Conservation (phyloP, 2,888 invertebrate species). For the Buathra laborator region DNA sequence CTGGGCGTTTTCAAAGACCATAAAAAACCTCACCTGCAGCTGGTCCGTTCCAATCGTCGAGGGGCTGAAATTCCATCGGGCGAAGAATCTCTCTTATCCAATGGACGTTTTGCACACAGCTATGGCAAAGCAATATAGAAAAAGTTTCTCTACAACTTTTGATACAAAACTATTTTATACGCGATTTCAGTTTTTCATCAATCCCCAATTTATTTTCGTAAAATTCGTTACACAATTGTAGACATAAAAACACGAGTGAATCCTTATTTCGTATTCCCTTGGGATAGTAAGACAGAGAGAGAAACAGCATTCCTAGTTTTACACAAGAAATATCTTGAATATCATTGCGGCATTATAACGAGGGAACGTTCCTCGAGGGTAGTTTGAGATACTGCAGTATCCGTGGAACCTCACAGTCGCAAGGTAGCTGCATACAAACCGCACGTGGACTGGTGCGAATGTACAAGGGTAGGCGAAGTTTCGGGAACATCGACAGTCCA, state of each 20-base stretch:
- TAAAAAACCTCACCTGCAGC: constrained; percentile 68
- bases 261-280: constrained; percentile 16
- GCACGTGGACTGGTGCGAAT: constrained; percentile 26
- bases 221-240: background rate
- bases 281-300: background rate
- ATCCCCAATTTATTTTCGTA: background rate
- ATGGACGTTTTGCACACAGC: constrained; percentile 31
- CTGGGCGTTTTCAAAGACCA: constrained; percentile 52
- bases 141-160: constrained; percentile 34
- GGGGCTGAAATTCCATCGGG: constrained; percentile 60
- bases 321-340: constrained; percentile 33
- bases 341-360: constrained; percentile 51
- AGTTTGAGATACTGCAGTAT: constrained; percentile 53
- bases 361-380: constrained; percentile 37
- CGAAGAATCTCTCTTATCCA: constrained; percentile 53
- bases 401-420: constrained; percentile 22
- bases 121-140: constrained; percentile 37
- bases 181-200: constrained; percentile 23
- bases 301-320: constrained; percentile 11
- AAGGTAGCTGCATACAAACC: constrained; percentile 35
- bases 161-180: constrained; percentile 17
- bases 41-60: constrained; percentile 52
- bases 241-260: background rate
- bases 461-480: constrained; percentile 49
- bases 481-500: constrained; percentile 26